These are phyloP conservation scores for Lucinisca nassula DNA, from an alignment of 2,888 invertebrate genomes.

Conservation along the genomic window DNA sequence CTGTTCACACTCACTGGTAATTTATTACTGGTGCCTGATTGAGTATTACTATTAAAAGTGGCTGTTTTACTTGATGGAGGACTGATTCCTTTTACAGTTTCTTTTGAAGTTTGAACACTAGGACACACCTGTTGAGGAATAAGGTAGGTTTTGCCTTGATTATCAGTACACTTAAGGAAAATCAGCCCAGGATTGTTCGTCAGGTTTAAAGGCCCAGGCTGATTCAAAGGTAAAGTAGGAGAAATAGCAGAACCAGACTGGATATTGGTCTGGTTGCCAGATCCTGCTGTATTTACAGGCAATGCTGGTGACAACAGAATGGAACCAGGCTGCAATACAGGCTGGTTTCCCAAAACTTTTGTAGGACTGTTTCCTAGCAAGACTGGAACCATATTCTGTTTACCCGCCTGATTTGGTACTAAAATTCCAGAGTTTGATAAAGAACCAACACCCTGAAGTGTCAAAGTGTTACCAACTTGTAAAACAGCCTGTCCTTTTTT, in stretches of 20 bases:
- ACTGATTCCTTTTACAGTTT: conserved; percentile 11
- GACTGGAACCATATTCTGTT: not conserved
- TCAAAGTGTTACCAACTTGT: not conserved
- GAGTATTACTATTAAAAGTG: conserved; percentile 12
- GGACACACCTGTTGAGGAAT: conserved; percentile 79
- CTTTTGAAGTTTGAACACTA: conserved; percentile 27
- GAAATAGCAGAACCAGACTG: not conserved
- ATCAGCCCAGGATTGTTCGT: conserved; percentile 52
- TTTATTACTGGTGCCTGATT: not conserved
- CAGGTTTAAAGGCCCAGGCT: conserved; percentile 31
- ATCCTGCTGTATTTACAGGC: not conserved
- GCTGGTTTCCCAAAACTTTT: not conserved
- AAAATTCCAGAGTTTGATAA: not conserved
- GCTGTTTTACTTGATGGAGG: conserved; percentile 18
- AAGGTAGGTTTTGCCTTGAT: conserved; percentile 80
- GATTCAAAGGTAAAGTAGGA: not conserved
- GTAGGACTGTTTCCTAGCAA: conserved; percentile 1
- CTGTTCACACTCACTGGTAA: not conserved
- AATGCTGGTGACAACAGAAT: not conserved
- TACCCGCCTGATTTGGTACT: not conserved
- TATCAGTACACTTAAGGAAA: conserved; percentile 78
- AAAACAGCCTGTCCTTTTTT: not conserved
- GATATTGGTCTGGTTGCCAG: not conserved
- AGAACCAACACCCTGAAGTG: not conserved
- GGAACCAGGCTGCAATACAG: conserved; percentile 20